Evolutionary conservation across 2,113 vertebrate genomes (phyloP).

Genomic region (Erythrocercus mccallii): DNA sequence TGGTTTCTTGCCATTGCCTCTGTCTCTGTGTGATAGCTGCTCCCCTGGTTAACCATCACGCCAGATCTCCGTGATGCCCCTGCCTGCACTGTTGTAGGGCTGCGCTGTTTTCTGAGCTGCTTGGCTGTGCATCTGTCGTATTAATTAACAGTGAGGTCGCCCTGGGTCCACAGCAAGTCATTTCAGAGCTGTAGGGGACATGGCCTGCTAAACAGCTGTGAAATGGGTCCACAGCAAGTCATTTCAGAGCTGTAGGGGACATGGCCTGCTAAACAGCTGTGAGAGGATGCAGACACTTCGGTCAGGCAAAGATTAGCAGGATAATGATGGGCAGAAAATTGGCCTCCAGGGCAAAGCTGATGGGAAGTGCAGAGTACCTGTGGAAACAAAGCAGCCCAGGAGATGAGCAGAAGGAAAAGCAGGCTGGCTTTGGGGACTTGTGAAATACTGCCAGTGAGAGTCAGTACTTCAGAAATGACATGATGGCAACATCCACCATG

Average conservation of each 20-base stretch:
- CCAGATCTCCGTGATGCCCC: background rate
- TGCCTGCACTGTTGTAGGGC: background rate
- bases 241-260: background rate
- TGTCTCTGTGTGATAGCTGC: background rate
- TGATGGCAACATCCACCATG: background rate
- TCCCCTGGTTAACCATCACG: rapidly evolving
- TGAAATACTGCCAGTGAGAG: background rate
- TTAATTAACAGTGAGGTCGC: rapidly evolving
- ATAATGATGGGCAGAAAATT: background rate
- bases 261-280: background rate
- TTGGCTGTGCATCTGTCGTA: background rate
- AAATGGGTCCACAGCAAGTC: background rate
- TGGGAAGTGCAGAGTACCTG: background rate
- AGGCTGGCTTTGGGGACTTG: background rate
- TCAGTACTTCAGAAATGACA: background rate
- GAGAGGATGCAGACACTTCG: background rate
- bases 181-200: background rate
- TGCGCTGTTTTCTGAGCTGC: background rate
- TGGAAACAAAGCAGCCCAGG: background rate
- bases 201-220: background rate
- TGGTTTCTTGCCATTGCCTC: background rate
- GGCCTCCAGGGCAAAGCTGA: background rate
- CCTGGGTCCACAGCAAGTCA: background rate
- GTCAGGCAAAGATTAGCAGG: background rate
- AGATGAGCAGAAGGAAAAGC: background rate